A percentile compares a stretch with the other conserved stretches of the same genome.
Conservation (phyloP, 2,113 vertebrate species). For the Ardeotis arabs region DNA sequence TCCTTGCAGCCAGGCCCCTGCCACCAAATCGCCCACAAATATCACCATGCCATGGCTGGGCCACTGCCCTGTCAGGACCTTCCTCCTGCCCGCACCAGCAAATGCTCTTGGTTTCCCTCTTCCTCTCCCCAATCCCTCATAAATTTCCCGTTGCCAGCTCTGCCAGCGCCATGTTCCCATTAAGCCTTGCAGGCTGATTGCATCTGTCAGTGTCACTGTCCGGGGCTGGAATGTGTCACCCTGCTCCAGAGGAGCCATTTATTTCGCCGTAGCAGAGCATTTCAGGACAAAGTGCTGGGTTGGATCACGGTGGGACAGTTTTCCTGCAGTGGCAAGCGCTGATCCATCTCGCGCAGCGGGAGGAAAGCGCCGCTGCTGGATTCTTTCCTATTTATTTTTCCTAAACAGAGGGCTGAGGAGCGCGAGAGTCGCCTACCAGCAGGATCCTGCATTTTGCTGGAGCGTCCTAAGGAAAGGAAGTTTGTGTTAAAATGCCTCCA, state of each 20-base stretch:
- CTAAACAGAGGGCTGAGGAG: slow-evolving; percentile 52
- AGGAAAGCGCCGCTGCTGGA: slow-evolving; percentile 47
- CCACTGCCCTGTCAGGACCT: background rate
- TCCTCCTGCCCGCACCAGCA: background rate
- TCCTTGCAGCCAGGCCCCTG: background rate
- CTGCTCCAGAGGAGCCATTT: slow-evolving; percentile 7
- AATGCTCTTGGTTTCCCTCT: background rate
- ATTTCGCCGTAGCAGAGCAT: slow-evolving; percentile 46
- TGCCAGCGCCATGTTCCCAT: background rate
- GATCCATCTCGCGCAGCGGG: background rate
- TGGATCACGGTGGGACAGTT: slow-evolving; percentile 50
- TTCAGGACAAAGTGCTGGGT: slow-evolving; percentile 64
- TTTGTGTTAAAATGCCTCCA: background rate
- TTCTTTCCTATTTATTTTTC: slow-evolving; percentile 69
- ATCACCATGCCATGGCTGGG: background rate
- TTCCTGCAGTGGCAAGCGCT: background rate
- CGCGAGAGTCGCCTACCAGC: background rate
- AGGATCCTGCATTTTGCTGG: background rate
- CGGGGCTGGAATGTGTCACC: slow-evolving; percentile 65
- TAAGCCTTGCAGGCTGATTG: slow-evolving; percentile 37
- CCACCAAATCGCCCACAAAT: background rate
- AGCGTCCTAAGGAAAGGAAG: background rate
- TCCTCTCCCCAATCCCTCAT: background rate
- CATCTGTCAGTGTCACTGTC: slow-evolving; percentile 61
- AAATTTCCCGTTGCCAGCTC: background rate